Evolutionary conservation across 2,113 vertebrate species (phyloP).

Genomic region (Platysteira castanea): DNA sequence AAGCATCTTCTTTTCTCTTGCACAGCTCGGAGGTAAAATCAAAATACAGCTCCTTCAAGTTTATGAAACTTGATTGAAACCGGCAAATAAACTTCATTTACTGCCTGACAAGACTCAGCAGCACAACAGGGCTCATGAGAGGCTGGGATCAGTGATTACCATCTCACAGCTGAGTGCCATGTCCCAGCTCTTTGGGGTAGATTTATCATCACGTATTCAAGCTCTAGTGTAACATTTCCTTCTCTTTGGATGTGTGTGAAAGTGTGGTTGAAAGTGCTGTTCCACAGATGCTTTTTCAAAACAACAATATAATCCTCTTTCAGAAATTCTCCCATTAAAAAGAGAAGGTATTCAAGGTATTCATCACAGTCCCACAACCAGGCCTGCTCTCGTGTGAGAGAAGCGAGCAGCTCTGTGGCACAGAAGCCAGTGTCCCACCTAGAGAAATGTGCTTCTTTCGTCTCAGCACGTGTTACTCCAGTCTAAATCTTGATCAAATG

Average conservation of each 20-base stretch:
- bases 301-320: not conserved
- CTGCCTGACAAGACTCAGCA: not conserved
- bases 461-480: not conserved
- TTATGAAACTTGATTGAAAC: not conserved
- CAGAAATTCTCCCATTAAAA: not conserved
- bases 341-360: not conserved
- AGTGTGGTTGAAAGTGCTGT: not conserved
- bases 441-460: not conserved
- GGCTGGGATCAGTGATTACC: not conserved
- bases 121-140: not conserved
- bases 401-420: not conserved
- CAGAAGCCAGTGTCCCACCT: not conserved
- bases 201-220: not conserved
- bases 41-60: not conserved
- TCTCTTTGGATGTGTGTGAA: not conserved
- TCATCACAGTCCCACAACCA: not conserved
- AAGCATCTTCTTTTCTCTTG: not conserved
- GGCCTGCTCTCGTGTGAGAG: accelerated
- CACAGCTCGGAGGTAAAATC: not conserved
- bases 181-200: not conserved
- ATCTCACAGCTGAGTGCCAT: not conserved
- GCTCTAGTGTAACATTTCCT: not conserved
- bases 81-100: not conserved
- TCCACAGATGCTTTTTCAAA: not conserved
- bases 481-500: not conserved